phyloP scores from a whole-genome alignment of 2,797 vertebrate genomes.

The Sebastes oblongus region DNA sequence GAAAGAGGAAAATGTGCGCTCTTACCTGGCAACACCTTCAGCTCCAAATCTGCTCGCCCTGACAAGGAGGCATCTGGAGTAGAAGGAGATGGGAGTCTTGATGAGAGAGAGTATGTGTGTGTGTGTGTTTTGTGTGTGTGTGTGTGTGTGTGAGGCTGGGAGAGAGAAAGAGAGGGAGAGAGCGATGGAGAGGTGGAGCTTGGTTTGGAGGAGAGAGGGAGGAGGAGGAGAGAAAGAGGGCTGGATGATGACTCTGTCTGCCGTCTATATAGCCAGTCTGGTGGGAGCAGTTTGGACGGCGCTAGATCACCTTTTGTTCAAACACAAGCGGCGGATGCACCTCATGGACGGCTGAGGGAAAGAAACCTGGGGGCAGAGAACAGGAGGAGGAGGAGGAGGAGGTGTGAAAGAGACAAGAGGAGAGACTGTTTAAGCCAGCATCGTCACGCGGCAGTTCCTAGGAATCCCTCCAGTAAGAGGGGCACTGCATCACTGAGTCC shows the following conservation, averaged over 20 bases:
- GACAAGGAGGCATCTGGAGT: constrained; percentile 70
- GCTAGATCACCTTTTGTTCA: constrained; percentile 71
- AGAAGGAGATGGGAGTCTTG: constrained; percentile 63
- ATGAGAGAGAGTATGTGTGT: constrained; percentile 19
- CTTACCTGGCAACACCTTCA: constrained; percentile 84
- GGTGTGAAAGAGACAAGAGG: constrained; percentile 54
- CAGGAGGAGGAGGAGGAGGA: background rate
- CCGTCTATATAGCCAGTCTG: constrained; percentile 69
- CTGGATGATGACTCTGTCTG: constrained; percentile 68
- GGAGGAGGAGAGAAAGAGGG: constrained; percentile 61
- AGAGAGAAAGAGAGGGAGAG: constrained; percentile 43
- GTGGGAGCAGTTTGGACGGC: constrained; percentile 71
- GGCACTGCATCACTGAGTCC: constrained; percentile 82
- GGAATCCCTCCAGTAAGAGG: constrained; percentile 93
- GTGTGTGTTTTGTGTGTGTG: background rate
- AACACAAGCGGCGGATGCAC: constrained; percentile 51
- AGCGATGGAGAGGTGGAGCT: constrained; percentile 73
- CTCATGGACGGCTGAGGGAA: constrained; percentile 57
- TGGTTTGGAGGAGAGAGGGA: constrained; percentile 50
- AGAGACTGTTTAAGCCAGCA: constrained; percentile 81
- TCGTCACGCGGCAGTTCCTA: constrained; percentile 87
- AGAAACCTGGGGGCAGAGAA: constrained; percentile 29
- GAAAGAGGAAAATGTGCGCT: constrained; percentile 46
- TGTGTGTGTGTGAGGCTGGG: constrained; percentile 1
- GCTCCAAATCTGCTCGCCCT: constrained; percentile 65